Percentiles rank a stretch among this genome's conserved stretches.
phyloP scores from a whole-genome alignment of 2,797 vertebrate species.

The Lateolabrax maculatus region DNA sequence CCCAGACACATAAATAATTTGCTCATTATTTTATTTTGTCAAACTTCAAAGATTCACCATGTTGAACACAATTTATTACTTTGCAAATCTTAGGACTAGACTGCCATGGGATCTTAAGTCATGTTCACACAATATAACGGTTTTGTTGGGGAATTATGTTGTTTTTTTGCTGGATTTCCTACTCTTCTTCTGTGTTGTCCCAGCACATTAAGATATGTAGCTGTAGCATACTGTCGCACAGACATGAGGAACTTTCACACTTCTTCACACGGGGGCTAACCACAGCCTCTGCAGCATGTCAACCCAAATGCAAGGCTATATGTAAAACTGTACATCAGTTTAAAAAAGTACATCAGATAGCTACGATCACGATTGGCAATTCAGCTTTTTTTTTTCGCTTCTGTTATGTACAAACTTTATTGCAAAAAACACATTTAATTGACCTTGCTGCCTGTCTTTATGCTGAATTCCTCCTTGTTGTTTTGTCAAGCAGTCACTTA shows the following conservation, averaged over 20 bases:
- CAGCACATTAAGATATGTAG: neutral
- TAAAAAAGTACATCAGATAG: neutral
- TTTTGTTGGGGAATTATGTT: constrained; percentile 14
- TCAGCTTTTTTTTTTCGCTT: neutral
- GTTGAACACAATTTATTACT: constrained; percentile 20
- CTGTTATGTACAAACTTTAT: neutral
- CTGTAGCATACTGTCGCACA: neutral
- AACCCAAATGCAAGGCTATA: neutral
- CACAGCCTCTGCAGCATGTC: constrained; percentile 21
- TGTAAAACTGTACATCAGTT: neutral
- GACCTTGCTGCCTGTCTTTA: neutral
- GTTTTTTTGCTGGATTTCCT: neutral
- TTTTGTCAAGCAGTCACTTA: neutral
- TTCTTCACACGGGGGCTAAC: constrained; percentile 36
- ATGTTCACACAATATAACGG: neutral
- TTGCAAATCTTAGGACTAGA: constrained; percentile 12
- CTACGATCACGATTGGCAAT: neutral
- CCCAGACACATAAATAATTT: constrained; percentile 44
- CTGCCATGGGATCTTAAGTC: constrained; percentile 21
- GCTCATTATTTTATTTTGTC: constrained; percentile 36
- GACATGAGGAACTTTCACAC: constrained; percentile 48
- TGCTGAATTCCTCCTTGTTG: neutral
- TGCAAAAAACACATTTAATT: neutral
- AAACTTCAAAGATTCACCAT: constrained; percentile 28
- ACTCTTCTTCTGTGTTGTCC: neutral